Evolutionary conservation across 2,113 vertebrate genomes (phyloP), one percentile per base, ranked within the genome.

Genomic region (Chionodraco myersi): DNA sequence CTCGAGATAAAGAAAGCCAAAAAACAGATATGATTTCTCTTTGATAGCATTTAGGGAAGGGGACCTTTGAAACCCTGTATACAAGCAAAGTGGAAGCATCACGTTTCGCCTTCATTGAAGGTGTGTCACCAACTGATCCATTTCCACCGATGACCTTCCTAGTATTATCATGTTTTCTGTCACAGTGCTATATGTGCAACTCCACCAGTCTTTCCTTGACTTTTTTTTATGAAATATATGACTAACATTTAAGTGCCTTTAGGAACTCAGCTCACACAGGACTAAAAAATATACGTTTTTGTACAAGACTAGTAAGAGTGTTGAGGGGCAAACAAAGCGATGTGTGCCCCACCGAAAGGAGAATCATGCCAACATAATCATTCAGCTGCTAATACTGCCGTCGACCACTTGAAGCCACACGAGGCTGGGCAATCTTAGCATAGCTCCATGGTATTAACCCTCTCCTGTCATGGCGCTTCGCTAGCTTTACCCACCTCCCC

Each of bases 51-150:
- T 86, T 91, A 92, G 89, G 86, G 84, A 91, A 92, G 89, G 86
- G 85, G 88, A 91, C 87, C 84, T 75, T 89, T 93, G 89, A 84
- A 87, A 89, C 88, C 85, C 85, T 91, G 91, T 94, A 91, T 89
- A 90, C 86, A 94, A 76, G 92, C 30, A 18, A 85, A 86, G 89
- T 94, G 92, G 75, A 91, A 91, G 88, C 77, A 53, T 91, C 75
- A 87, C 88, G 93, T 86, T 91, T 90, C 79, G 61, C 88, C 69
- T 76, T 92, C 87, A 66, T 81, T 79, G 45, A 82, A 91, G 86
- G 70, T 81, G 78, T 82, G 73, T 85, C 77, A 64, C 80, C 85
- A 83, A 86, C 86, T 75, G 36, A 74, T 94, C 91, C 67, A 44
- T 72, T 83, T 61, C 74, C 62, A 64, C 36, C 41, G 56, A 71